phyloP scores from a whole-genome alignment of 2,888 invertebrate species.

The Tinea trinotella region DNA sequence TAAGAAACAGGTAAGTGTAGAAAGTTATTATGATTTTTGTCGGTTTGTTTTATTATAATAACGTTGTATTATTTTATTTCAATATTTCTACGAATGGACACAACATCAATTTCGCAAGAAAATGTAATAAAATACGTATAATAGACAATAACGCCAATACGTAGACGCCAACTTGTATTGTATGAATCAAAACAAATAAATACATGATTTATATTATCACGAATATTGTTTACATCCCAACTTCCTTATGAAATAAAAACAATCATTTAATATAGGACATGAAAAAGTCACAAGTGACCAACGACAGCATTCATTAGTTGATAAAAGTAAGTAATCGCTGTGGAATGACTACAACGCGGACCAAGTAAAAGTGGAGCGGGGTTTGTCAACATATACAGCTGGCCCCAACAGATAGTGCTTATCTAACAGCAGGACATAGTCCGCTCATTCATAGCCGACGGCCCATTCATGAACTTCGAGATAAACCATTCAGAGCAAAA shows the following conservation, averaged over 20 bases:
- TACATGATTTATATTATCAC: not conserved
- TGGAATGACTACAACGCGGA: conserved; percentile 26
- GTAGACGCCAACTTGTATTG: not conserved
- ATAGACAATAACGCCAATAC: too few species aligned
- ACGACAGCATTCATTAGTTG: conserved; percentile 34
- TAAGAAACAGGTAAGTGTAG: not conserved
- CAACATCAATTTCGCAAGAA: too few species aligned
- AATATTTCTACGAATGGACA: too few species aligned
- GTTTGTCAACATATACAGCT: conserved; percentile 69
- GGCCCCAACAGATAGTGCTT: conserved; percentile 55
- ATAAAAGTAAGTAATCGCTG: conserved; percentile 45
- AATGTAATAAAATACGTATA: too few species aligned
- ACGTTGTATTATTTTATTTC: too few species aligned
- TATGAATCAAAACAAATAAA: not conserved
- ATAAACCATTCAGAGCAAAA: not conserved
- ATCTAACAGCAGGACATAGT: conserved; percentile 64
- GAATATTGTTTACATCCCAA: not conserved
- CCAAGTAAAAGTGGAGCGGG: conserved; percentile 57
- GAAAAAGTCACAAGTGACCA: conserved; percentile 1
- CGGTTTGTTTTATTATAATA: too few species aligned
- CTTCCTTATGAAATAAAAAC: conserved; percentile 2
- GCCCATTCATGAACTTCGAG: conserved; percentile 62
- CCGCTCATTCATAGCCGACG: conserved; percentile 67
- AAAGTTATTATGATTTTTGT: too few species aligned
- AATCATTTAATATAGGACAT: conserved; percentile 16